Conservation (phyloP, 2,113 vertebrate species). For the Paedocypris sp. region DNA sequence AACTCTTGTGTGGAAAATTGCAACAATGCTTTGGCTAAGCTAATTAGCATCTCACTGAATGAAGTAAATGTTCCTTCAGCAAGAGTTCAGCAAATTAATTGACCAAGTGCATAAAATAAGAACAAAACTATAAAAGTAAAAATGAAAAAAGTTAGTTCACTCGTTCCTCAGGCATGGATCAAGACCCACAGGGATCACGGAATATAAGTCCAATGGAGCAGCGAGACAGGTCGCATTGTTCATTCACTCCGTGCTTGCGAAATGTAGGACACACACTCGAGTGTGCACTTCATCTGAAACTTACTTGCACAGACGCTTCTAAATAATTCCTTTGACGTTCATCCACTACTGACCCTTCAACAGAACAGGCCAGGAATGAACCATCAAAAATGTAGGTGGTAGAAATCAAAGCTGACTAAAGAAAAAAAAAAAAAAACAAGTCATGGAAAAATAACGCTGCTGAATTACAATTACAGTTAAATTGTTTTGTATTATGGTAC, state of each 20-base stretch:
- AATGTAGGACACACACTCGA: neutral
- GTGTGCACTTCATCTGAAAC: neutral
- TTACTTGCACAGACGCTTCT: neutral
- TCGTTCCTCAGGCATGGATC: neutral
- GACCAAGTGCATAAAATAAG: neutral
- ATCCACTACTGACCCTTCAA: slow-evolving; percentile 1
- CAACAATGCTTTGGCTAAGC: neutral
- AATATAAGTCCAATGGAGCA: neutral
- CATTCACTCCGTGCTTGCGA: neutral
- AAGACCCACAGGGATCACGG: neutral
- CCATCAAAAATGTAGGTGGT: neutral
- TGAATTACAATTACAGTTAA: too few relatives aligned
- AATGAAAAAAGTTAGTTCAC: neutral
- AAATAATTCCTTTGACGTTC: slow-evolving; percentile 9
- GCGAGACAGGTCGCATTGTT: neutral
- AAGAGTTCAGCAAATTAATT: neutral
- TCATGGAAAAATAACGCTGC: too few relatives aligned
- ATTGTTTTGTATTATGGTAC: too few relatives aligned
- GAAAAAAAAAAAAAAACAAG: too few relatives aligned
- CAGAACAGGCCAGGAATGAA: neutral
- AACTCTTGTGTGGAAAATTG: neutral
- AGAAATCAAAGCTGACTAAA: too few relatives aligned
- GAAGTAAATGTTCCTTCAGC: neutral
- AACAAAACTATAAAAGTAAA: neutral
- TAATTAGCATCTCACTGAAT: neutral